These are phyloP conservation scores for Mormyrus proboscirostris DNA, from an alignment of 2,797 vertebrate genomes.

Conservation along the genomic window DNA sequence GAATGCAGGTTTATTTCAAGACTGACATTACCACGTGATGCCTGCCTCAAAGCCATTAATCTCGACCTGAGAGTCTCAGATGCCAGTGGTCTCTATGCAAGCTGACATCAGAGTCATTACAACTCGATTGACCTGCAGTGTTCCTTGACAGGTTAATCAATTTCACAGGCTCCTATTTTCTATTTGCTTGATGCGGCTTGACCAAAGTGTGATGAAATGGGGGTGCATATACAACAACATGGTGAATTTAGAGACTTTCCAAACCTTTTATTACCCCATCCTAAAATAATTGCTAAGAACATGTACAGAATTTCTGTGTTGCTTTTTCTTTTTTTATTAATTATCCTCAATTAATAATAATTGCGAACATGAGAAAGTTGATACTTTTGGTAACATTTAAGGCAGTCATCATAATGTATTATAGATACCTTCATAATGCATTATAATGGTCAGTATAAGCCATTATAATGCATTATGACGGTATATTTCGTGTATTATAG, in stretches of 20 bases:
- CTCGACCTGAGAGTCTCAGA: not conserved
- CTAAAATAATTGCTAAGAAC: not conserved
- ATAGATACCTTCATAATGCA: not conserved
- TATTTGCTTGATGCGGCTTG: not conserved
- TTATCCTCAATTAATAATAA: not conserved
- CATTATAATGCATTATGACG: not conserved
- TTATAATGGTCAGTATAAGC: not conserved
- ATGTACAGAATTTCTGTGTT: not conserved
- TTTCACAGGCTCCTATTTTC: conserved; percentile 10
- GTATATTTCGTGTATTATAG: not conserved
- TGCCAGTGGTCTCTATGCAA: not conserved
- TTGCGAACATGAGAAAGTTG: not conserved
- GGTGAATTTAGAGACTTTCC: not conserved
- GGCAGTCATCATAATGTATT: not conserved
- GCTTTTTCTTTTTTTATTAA: not conserved
- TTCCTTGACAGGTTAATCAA: conserved; percentile 17
- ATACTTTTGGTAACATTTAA: not conserved
- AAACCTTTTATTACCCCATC: not conserved
- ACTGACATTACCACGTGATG: not conserved
- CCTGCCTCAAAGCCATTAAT: not conserved
- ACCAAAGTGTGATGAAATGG: not conserved
- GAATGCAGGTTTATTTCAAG: not conserved
- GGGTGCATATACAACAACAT: not conserved
- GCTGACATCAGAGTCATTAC: conserved; percentile 19
- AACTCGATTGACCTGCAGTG: not conserved